Evolutionary conservation across 2,888 invertebrate species (phyloP), one percentile per base, ranked within the genome.

Genomic region (Idaea straminata): DNA sequence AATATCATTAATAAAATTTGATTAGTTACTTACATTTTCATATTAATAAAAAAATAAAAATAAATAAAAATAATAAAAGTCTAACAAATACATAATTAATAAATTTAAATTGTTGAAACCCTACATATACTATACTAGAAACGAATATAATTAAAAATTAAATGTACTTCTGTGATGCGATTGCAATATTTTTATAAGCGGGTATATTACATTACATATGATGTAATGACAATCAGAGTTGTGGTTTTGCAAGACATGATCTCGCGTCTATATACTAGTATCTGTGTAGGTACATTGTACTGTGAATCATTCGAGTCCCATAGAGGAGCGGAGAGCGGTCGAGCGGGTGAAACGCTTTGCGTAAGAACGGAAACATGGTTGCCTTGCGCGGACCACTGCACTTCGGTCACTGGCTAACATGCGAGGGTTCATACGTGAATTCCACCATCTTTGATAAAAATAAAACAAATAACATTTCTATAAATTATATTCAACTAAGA

Each of bases 311-410:
- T 66, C 66, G 72, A 70, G 73, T 71, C 71, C 73, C 68, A 72
- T 72, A 76, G 77, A 73, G 67, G 69, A 75, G 73, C 61, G 69
- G 73, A 70, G 77, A 72, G 73, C 72, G 68, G 72, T 72, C 74
- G 72, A 77, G 75, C 74, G 72, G 68, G 65, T 74, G 71, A 74
- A 72, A 67, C 67, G 74, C 75, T 79, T 83, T 82, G 80, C 79
- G 79, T 77, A 82, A 82, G 73, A 80, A 74, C 77, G 77, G 81
- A 80, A 82, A 82, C 77, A 76, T 75, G 78, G 80, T 75, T 74
- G 74, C 76, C 77, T 80, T 78, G 79, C 71, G 72, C 74, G 72
- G 73, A 76, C 74, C 74, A 70, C 72, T 75, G 78, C 76, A 79
- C 79, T 79, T 72, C 71, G 73, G 70, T 71, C 70, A 71, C 68